Conservation (phyloP, 2,113 vertebrate species). For the Cyprinodon tularosa region DNA sequence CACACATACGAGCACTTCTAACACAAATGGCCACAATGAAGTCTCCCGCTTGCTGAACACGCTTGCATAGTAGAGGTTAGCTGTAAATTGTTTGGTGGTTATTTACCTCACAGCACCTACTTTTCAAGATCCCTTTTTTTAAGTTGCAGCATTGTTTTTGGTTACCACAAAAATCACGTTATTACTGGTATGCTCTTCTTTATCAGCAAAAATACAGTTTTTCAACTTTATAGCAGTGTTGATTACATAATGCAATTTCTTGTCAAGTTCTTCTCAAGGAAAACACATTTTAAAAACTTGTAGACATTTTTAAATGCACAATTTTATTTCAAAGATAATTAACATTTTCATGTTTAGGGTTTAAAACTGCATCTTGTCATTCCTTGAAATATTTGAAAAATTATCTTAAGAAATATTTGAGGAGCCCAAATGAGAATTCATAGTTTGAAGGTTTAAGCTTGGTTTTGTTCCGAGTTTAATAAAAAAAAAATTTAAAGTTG, state of each 20-base stretch:
- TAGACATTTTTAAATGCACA: neutral
- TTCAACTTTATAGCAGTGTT: neutral
- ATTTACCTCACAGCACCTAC: neutral
- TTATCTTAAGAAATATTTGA: neutral
- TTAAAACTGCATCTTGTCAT: neutral
- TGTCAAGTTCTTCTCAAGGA: neutral
- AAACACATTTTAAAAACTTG: neutral
- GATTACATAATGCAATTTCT: neutral
- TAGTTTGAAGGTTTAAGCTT: neutral
- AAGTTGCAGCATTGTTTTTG: neutral
- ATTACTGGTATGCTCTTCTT: neutral
- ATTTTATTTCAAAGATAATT: neutral
- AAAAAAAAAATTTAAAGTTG: neutral
- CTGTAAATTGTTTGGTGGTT: neutral
- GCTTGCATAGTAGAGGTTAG: neutral
- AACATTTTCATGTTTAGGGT: neutral
- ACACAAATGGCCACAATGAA: neutral
- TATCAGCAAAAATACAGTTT: neutral
- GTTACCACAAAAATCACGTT: neutral
- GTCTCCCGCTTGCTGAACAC: slow-evolving; percentile 2
- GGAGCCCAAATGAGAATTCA: neutral
- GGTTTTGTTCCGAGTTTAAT: neutral
- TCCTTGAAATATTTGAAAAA: neutral
- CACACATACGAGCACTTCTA: slow-evolving; percentile 29
- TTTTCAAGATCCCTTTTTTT: neutral